Percentiles rank a stretch among this genome's conserved stretches.
Conservation (phyloP, 1,140 invertebrate species). For the Nomia melanderi region DNA sequence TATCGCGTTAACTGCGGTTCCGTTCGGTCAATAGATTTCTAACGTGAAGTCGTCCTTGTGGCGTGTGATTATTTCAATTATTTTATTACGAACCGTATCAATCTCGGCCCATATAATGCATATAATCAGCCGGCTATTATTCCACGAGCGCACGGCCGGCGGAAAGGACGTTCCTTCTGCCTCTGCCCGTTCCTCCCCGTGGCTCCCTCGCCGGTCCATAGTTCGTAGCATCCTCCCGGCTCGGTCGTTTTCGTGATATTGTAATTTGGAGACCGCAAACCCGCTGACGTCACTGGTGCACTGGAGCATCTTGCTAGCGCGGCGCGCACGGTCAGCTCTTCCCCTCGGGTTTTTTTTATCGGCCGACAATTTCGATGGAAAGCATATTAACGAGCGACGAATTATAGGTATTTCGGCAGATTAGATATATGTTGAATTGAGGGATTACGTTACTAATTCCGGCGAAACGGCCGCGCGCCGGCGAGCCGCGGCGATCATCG, state of each 20-base stretch:
- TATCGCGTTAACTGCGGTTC: conserved; percentile 15
- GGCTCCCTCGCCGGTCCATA: conserved; percentile 11
- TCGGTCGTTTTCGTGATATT: conserved; percentile 73
- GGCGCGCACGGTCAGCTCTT: conserved; percentile 23
- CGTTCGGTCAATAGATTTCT: conserved; percentile 38
- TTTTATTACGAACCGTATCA: conserved; percentile 76
- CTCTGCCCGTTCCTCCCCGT: not conserved
- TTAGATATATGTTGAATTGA: conserved; percentile 62
- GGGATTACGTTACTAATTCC: conserved; percentile 68
- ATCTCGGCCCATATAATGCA: conserved; percentile 73
- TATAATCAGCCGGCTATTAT: conserved; percentile 74
- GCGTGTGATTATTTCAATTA: conserved; percentile 77
- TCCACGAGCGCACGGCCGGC: conserved; percentile 53
- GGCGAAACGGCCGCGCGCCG: conserved; percentile 16
- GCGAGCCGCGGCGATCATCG: conserved; percentile 48
- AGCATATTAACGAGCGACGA: conserved; percentile 61
- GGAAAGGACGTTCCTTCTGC: conserved; percentile 43
- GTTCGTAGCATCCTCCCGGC: conserved; percentile 39
- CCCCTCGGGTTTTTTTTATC: conserved; percentile 6
- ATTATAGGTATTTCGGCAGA: conserved; percentile 70
- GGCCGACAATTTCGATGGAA: conserved; percentile 60
- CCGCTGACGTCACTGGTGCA: conserved; percentile 68
- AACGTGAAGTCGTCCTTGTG: conserved; percentile 60
- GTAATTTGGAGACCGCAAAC: conserved; percentile 75
- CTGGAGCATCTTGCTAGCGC: conserved; percentile 60